A percentile compares a stretch with the other conserved stretches of the same genome.
Evolutionary conservation across 2,113 vertebrate genomes (phyloP).

Genomic region (Seriola rivoliana): DNA sequence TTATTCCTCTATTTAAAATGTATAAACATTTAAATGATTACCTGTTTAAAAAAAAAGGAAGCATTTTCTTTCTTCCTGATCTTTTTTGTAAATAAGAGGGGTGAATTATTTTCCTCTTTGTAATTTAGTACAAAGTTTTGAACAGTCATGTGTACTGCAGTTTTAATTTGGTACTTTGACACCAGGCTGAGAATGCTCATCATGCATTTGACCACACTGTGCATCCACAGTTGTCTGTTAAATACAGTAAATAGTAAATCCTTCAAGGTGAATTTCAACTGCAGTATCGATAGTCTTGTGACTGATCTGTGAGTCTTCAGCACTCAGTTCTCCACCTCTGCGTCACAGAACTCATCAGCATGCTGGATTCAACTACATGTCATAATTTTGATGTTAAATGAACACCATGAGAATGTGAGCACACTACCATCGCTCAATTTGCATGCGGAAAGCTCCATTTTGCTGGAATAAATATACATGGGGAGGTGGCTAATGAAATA

Average conservation of each 20-base stretch:
- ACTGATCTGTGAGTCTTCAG: slow-evolving; percentile 35
- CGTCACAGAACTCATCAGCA: slow-evolving; percentile 38
- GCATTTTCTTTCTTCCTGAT: slow-evolving; percentile 21
- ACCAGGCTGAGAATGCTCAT: slow-evolving; percentile 11
- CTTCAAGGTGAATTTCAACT: slow-evolving; percentile 44
- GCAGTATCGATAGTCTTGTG: slow-evolving; percentile 38
- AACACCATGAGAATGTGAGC: no score
- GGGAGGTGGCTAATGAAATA: neutral
- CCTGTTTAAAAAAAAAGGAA: slow-evolving; percentile 25
- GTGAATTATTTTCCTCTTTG: slow-evolving; percentile 15
- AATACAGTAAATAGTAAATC: neutral
- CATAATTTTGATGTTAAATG: neutral
- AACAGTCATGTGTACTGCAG: slow-evolving; percentile 56
- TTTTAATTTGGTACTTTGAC: slow-evolving; percentile 40
- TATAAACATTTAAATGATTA: slow-evolving; percentile 66
- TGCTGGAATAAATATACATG: no score
- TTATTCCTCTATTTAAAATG: slow-evolving; percentile 78
- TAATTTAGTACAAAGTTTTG: slow-evolving; percentile 30
- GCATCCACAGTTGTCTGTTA: slow-evolving; percentile 8
- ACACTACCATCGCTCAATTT: neutral
- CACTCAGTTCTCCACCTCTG: slow-evolving; percentile 66
- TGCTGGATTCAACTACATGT: neutral
- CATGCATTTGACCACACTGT: slow-evolving; percentile 31
- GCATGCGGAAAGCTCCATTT: no score
- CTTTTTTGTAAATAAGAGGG: slow-evolving; percentile 49